Evolutionary conservation across 2,888 invertebrate species (phyloP).

Genomic region (Ectemnius lituratus): DNA sequence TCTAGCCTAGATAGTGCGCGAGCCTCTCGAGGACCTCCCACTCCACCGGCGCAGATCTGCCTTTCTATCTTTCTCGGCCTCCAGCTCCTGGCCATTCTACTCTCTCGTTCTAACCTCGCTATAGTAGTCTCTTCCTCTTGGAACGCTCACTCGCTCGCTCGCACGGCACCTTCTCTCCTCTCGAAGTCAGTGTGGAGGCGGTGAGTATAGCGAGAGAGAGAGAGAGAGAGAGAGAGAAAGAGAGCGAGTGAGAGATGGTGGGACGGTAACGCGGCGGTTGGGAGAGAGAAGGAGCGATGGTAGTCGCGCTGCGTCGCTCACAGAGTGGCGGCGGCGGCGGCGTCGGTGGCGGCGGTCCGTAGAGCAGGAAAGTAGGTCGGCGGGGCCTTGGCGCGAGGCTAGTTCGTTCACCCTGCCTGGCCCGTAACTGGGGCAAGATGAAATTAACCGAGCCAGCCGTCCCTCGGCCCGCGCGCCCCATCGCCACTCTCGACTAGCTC

Average conservation of each 20-base stretch:
- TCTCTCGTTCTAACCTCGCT: slow-evolving; percentile 44
- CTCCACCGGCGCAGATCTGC: slow-evolving; percentile 24
- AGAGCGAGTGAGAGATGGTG: no score
- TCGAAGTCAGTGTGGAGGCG: not conserved
- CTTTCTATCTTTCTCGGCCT: slow-evolving; percentile 30
- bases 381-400: slow-evolving; percentile 79
- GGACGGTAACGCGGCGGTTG: no score
- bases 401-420: slow-evolving; percentile 81
- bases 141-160: slow-evolving; percentile 25
- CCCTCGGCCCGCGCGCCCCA: slow-evolving; percentile 41
- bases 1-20: slow-evolving; percentile 65
- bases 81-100: slow-evolving; percentile 19
- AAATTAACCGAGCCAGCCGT: slow-evolving; percentile 79
- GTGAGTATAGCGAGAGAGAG: no score
- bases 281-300: no score
- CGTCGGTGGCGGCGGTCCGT: slow-evolving; percentile 49
- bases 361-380: slow-evolving; percentile 75
- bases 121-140: slow-evolving; percentile 29
- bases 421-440: slow-evolving; percentile 83
- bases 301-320: slow-evolving; percentile 28
- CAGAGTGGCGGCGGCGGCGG: slow-evolving; percentile 43
- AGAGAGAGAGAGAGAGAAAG: no score
- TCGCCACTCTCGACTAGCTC: slow-evolving; percentile 39
- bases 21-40: slow-evolving; percentile 52
- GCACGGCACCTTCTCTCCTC: slow-evolving; percentile 46